A percentile compares a stretch with the other conserved stretches of the same genome.
These are phyloP conservation scores for Diprion similis DNA, from an alignment of 1,140 invertebrate species.

Conservation along the genomic window DNA sequence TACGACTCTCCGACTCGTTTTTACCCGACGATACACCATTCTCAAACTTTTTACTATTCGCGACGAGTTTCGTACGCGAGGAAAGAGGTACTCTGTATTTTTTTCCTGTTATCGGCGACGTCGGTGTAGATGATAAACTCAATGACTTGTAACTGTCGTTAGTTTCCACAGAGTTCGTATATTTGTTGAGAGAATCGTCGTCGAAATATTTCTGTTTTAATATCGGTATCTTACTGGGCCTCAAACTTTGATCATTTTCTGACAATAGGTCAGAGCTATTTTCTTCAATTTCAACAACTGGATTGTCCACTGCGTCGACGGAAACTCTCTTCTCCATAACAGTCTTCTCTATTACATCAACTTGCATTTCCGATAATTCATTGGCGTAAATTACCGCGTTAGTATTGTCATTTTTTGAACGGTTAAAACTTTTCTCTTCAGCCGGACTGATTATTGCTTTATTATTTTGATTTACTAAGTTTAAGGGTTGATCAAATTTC, in stretches of 20 bases:
- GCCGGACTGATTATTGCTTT: not conserved
- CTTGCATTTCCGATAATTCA: too few relatives aligned
- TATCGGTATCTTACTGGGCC: slow-evolving; percentile 51
- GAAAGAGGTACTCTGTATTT: slow-evolving; percentile 52
- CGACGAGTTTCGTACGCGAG: slow-evolving; percentile 37
- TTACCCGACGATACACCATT: slow-evolving; percentile 38
- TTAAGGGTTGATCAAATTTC: not conserved
- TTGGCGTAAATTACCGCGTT: too few relatives aligned
- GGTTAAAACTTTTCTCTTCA: not conserved
- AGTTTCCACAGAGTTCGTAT: slow-evolving; percentile 39
- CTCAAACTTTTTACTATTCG: slow-evolving; percentile 36
- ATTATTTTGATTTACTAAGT: not conserved
- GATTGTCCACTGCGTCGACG: too few relatives aligned
- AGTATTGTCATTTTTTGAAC: not conserved
- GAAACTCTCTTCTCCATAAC: too few relatives aligned
- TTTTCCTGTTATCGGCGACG: slow-evolving; percentile 52
- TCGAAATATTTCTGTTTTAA: slow-evolving; percentile 44
- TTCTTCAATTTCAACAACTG: not conserved
- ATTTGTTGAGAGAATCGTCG: slow-evolving; percentile 43
- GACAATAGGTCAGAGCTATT: not conserved
- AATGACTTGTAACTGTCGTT: slow-evolving; percentile 35
- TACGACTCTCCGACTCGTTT: slow-evolving; percentile 10
- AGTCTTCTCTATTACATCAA: too few relatives aligned
- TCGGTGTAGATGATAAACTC: slow-evolving; percentile 42
- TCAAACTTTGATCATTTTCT: slow-evolving; percentile 25